Evolutionary conservation across 2,113 vertebrate species (phyloP), one percentile per base, ranked within the genome.

Genomic region (Corythornis cristatus): DNA sequence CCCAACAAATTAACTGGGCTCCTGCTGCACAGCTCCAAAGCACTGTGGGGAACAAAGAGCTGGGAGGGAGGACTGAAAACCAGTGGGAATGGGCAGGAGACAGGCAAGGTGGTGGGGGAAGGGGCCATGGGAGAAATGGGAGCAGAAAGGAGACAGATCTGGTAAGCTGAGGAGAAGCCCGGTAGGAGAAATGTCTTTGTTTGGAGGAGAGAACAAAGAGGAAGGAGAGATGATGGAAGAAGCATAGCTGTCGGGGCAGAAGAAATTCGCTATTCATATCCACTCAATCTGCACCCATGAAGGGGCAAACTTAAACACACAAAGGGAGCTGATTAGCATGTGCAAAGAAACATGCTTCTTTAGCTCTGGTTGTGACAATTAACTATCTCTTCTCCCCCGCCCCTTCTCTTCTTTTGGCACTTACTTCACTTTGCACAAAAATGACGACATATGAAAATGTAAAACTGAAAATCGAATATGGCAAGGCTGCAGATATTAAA

Each of bases 121-220:
- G 93, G 93, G 90, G 40, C 19, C 7, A 11, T 48, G 29, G 14
- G 20, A 50, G 46, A 14, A 92, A 51, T 53, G 62, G 66, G 60
- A 87, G 43, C 70, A 73, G 83, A 88, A 67, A 86, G 72, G 40
- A 83, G 65, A 1, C 66, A 71, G 72, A 19, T 22, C 48, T 71
- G 40, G 70, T 33, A 23, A 90, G 14, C 46, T 60, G 83, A 86
- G 78, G 62, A 65, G 83, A 76, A 96, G 22, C 66, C n/a, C 0
- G 0, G 65, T 66, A 53, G 86, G 77, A 73, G 35, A 95, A 94
- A 70, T 18, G 54, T 37, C 75, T 91, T 93, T 93, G 86, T 91
- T 92, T 6, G 5, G 37, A 72, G 42, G 60, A 65, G 48, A 88
- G 37, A 96, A 96, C 81, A 95, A 96, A 85, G 86, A 51, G n/a